Conservation (phyloP, 1,140 invertebrate species). For the Drosophila prosaltans region DNA sequence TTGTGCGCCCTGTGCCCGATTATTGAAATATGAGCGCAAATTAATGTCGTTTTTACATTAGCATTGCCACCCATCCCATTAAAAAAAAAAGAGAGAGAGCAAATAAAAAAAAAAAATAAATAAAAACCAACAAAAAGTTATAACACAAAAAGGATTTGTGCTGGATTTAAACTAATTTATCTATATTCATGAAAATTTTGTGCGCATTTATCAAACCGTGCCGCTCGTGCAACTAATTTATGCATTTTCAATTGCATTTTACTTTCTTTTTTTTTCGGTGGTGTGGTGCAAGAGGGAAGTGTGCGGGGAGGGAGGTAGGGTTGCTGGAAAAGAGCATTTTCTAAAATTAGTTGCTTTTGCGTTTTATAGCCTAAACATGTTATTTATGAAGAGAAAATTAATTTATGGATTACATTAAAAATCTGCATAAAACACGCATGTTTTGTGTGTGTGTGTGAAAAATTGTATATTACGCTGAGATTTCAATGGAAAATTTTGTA, state of each 20-base stretch:
- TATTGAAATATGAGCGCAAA: slow-evolving; percentile 57
- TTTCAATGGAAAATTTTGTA: slow-evolving; percentile 16
- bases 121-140: background rate
- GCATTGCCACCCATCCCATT: slow-evolving; percentile 14
- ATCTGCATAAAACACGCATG: slow-evolving; percentile 21
- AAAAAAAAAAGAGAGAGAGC: too few species aligned
- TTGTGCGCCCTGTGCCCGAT: slow-evolving; percentile 21
- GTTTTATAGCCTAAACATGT: slow-evolving; percentile 33
- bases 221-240: slow-evolving; percentile 39
- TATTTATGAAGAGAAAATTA: slow-evolving; percentile 45
- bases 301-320: background rate
- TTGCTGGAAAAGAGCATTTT: slow-evolving; percentile 15
- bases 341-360: slow-evolving; percentile 41
- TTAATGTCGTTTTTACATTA: slow-evolving; percentile 53
- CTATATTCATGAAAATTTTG: slow-evolving; percentile 11
- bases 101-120: too few species aligned
- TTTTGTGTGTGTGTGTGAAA: background rate
- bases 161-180: slow-evolving; percentile 44
- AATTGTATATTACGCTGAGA: slow-evolving; percentile 6
- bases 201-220: background rate
- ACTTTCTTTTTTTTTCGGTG: slow-evolving; percentile 16
- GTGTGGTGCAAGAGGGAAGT: background rate
- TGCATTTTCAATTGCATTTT: slow-evolving; percentile 55
- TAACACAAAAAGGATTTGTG: slow-evolving; percentile 8
- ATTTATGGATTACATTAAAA: slow-evolving; percentile 35